Percentiles rank a stretch among this genome's conserved stretches.
phyloP scores from a whole-genome alignment of 2,888 invertebrate genomes.

The Agrochola lota region DNA sequence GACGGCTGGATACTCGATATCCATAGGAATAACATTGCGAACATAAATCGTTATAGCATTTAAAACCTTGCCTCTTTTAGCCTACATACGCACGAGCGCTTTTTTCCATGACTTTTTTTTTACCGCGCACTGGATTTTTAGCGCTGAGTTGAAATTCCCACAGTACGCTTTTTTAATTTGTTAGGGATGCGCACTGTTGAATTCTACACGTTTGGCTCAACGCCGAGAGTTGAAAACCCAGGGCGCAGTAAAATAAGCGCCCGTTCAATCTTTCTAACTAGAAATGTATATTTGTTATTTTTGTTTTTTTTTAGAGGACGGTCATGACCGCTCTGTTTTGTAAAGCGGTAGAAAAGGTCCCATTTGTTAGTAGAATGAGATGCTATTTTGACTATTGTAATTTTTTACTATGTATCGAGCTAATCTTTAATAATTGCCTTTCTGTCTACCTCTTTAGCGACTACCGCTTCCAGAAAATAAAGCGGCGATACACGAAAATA shows the following conservation, averaged over 20 bases:
- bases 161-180: not conserved
- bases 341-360: constrained; percentile 9
- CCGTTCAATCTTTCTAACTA: constrained; percentile 13
- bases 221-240: not conserved
- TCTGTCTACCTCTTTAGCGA: constrained; percentile 30
- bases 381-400: constrained; percentile 24
- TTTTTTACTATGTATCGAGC: constrained; percentile 13
- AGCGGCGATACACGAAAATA: constrained; percentile 11
- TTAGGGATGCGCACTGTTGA: not conserved
- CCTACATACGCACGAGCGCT: not conserved
- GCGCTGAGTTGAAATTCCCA: not conserved
- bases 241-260: not conserved
- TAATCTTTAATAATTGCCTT: constrained; percentile 30
- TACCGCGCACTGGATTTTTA: not conserved
- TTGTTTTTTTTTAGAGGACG: constrained; percentile 22
- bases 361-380: constrained; percentile 24
- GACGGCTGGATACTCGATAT: constrained; percentile 53
- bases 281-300: constrained; percentile 22
- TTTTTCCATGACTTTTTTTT: not conserved
- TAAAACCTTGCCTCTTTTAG: constrained; percentile 31
- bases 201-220: not conserved
- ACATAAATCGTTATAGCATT: constrained; percentile 50
- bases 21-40: constrained; percentile 65
- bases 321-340: constrained; percentile 12
- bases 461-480: constrained; percentile 11